Evolutionary conservation across 2,888 invertebrate genomes (phyloP).

Genomic region (Psylliodes chrysocephalus): DNA sequence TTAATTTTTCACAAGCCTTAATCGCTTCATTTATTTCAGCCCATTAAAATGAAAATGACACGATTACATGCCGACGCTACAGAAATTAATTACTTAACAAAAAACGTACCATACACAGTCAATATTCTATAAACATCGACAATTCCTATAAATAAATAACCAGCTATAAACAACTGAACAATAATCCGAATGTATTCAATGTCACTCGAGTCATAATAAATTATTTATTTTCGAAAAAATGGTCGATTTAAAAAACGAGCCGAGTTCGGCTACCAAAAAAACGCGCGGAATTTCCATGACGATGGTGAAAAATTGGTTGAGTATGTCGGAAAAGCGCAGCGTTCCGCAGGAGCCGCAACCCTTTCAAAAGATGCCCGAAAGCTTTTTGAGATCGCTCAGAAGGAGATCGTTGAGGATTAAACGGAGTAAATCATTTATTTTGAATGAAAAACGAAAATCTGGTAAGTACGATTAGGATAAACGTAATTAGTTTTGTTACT

Average conservation of each 20-base stretch:
- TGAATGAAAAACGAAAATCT: slow-evolving; percentile 81
- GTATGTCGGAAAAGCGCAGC: slow-evolving; percentile 66
- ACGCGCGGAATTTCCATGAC: slow-evolving; percentile 68
- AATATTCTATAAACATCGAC: not conserved
- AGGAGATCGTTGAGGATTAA: slow-evolving; percentile 78
- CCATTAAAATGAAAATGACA: too few species aligned
- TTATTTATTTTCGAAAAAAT: too few species aligned
- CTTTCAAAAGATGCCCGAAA: slow-evolving; percentile 75
- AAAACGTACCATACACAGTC: too few species aligned
- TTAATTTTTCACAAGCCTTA: too few species aligned
- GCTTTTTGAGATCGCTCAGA: slow-evolving; percentile 77
- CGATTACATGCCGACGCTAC: too few species aligned
- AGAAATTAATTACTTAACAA: too few species aligned
- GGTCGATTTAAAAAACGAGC: slow-evolving; percentile 61
- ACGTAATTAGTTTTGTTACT: too few species aligned
- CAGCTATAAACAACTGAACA: too few species aligned
- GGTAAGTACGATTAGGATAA: too few species aligned
- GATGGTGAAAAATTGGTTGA: slow-evolving; percentile 80
- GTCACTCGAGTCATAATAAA: too few species aligned
- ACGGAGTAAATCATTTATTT: slow-evolving; percentile 78
- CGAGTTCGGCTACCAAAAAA: slow-evolving; percentile 59
- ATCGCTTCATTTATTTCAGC: too few species aligned
- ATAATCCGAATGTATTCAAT: too few species aligned
- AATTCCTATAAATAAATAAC: not conserved
- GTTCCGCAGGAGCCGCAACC: slow-evolving; percentile 47